Evolutionary conservation across 2,797 vertebrate species (phyloP).

Genomic region (Eremophila alpestris): DNA sequence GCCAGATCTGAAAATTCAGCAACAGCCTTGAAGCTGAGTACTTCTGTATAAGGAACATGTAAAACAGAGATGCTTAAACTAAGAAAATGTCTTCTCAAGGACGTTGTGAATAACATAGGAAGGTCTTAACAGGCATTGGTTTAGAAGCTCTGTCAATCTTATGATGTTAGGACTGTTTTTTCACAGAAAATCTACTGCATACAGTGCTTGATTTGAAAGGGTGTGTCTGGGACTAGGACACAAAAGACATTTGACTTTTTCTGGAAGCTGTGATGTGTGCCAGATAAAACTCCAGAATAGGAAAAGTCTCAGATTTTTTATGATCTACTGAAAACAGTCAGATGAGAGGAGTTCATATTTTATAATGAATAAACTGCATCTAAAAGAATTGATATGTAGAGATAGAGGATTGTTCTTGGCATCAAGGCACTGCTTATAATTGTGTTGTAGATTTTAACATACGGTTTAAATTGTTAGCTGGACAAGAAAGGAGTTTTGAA

Average conservation of each 20-base stretch:
- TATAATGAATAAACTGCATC: background rate
- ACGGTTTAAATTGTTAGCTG: background rate
- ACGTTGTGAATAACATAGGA: background rate
- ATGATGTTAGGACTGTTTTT: background rate
- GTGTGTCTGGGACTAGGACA: background rate
- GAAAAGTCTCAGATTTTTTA: background rate
- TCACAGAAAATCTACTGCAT: background rate
- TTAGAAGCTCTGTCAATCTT: background rate
- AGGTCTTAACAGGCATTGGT: background rate
- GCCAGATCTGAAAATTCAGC: background rate
- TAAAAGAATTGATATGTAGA: background rate
- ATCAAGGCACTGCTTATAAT: background rate
- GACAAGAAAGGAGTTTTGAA: background rate
- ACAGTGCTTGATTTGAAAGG: background rate
- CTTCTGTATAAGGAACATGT: background rate
- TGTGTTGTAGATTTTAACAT: background rate
- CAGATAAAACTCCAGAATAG: background rate
- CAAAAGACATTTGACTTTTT: background rate
- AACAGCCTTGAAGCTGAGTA: background rate
- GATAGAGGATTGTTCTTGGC: background rate
- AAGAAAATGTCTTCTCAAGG: background rate
- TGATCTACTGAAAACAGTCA: background rate
- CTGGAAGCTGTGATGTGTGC: background rate
- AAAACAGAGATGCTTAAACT: background rate
- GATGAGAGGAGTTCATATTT: background rate